phyloP scores from a whole-genome alignment of 1,140 invertebrate genomes.

The Steinernema feltiae region DNA sequence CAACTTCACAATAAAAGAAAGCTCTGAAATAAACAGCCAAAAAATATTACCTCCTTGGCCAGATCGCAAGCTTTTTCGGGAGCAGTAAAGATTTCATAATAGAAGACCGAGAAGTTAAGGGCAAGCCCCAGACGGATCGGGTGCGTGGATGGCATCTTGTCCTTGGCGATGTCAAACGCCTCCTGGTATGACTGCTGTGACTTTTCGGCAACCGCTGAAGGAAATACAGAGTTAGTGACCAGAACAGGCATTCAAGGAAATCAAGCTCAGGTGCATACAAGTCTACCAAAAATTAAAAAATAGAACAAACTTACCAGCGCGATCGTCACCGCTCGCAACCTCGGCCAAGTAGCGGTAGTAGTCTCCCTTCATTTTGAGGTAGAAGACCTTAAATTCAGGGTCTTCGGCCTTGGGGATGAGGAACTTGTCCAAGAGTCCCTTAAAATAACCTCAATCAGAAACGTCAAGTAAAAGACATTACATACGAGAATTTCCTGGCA shows the following conservation, averaged over 20 bases:
- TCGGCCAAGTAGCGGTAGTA: constrained; percentile 98
- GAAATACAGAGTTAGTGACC: not conserved
- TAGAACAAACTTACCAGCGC: constrained; percentile 71
- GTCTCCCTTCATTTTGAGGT: constrained; percentile 98
- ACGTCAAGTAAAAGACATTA: not conserved
- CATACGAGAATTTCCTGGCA: constrained; percentile 83
- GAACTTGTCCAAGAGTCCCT: constrained; percentile 90
- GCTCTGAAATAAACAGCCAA: constrained; percentile 24
- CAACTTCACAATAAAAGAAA: constrained; percentile 92
- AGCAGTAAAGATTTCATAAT: constrained; percentile 95
- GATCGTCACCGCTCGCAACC: constrained; percentile 87
- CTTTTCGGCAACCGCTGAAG: constrained; percentile 82
- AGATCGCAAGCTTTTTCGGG: constrained; percentile 89
- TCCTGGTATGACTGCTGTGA: constrained; percentile 97
- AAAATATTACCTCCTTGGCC: constrained; percentile 66
- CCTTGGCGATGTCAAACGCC: constrained; percentile 97
- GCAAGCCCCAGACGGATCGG: constrained; percentile 63
- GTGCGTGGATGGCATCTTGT: constrained; percentile 92
- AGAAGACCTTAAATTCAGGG: constrained; percentile 96
- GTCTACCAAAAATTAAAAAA: not conserved
- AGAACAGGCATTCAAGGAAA: not conserved
- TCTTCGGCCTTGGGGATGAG: constrained; percentile 91
- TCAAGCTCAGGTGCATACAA: constrained; percentile 31
- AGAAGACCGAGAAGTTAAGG: constrained; percentile 88
- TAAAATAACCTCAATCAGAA: constrained; percentile 58